Evolutionary conservation across 2,888 invertebrate genomes (phyloP).

Genomic region (Cosmopolites sordidus): DNA sequence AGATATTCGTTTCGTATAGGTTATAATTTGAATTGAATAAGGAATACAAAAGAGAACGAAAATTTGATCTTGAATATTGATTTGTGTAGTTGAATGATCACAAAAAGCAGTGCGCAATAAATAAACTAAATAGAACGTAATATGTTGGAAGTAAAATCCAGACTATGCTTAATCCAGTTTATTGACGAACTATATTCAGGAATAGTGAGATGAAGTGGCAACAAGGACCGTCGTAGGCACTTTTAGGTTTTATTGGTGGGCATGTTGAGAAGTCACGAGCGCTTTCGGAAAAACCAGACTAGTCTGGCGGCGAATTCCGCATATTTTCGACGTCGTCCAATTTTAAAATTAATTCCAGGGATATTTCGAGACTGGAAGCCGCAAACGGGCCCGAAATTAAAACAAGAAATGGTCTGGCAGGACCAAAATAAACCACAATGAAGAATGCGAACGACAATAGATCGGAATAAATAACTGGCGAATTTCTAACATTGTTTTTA

Average conservation of each 20-base stretch:
- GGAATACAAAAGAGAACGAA: no score
- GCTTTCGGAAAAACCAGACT: constrained; percentile 44
- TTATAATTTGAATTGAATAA: no score
- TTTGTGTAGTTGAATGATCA: no score
- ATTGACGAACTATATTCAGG: no score
- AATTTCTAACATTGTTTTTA: not conserved
- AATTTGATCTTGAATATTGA: no score
- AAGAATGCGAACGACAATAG: not conserved
- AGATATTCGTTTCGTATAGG: no score
- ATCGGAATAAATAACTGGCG: not conserved
- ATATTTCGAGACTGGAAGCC: not conserved
- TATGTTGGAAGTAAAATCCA: no score
- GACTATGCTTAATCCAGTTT: no score
- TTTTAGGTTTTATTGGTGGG: constrained; percentile 17
- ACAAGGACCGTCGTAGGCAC: constrained; percentile 11
- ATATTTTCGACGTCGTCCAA: constrained; percentile 32
- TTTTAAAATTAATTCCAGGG: not conserved
- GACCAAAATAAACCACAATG: not conserved
- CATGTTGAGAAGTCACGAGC: constrained; percentile 17
- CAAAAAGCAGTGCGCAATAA: no score
- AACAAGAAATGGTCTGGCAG: not conserved
- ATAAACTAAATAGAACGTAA: no score
- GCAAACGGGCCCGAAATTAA: not conserved
- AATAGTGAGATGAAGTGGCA: constrained; percentile 3
- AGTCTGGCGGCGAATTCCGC: constrained; percentile 47